A percentile compares a stretch with the other conserved stretches of the same genome.
These are phyloP conservation scores for Cephus sareptanus DNA, from an alignment of 2,888 invertebrate genomes.

Conservation along the genomic window DNA sequence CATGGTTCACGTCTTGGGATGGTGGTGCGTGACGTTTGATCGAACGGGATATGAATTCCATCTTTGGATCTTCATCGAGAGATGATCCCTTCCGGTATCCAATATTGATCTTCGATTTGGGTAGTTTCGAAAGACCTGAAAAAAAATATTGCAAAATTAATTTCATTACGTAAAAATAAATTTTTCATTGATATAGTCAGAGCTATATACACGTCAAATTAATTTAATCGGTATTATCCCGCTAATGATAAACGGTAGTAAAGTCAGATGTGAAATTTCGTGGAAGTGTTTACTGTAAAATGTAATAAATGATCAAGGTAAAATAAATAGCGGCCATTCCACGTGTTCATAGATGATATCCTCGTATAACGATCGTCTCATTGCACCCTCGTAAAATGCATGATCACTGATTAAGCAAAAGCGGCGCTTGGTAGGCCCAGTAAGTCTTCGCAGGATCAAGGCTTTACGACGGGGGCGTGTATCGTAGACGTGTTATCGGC, in stretches of 20 bases:
- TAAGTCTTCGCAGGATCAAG: background rate
- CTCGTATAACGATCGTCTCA: slow-evolving; percentile 23
- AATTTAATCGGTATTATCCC: background rate
- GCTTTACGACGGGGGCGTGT: slow-evolving; percentile 49
- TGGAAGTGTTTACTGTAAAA: background rate
- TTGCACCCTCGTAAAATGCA: slow-evolving; percentile 37
- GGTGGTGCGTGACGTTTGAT: background rate
- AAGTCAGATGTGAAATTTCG: background rate
- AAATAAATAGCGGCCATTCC: background rate
- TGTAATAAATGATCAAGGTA: background rate
- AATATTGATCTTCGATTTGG: background rate
- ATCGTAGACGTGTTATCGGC: slow-evolving; percentile 36
- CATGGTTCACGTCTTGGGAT: background rate
- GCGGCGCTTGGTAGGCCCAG: background rate
- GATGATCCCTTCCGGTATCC: background rate
- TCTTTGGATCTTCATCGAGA: background rate
- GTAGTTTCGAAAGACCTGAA: background rate
- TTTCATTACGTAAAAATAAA: background rate
- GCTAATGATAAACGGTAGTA: background rate
- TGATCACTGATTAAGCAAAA: slow-evolving; percentile 42
- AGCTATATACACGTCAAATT: background rate
- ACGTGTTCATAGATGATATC: background rate
- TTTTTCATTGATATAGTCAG: background rate
- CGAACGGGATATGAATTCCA: background rate
- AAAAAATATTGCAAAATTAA: background rate